Percentiles rank a stretch among this genome's conserved stretches.
phyloP scores from a whole-genome alignment of 2,888 invertebrate genomes.

The Scelioninae gen. 1 region DNA sequence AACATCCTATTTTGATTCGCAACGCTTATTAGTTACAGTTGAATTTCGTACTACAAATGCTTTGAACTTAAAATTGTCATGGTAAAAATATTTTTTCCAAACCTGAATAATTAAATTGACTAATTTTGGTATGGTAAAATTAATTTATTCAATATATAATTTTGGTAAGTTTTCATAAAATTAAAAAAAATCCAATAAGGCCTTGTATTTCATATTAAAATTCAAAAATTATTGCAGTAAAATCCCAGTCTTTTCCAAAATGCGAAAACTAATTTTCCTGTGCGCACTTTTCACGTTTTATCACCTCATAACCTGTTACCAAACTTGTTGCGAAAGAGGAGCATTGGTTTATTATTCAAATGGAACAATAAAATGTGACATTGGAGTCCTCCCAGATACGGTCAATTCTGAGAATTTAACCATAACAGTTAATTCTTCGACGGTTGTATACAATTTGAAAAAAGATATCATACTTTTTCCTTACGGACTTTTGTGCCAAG shows the following conservation, averaged over 20 bases:
- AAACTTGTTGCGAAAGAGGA: background rate
- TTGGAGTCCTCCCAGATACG: conserved; percentile 1
- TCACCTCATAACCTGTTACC: background rate
- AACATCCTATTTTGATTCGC: background rate
- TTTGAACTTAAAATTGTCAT: background rate
- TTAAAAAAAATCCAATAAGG: no score
- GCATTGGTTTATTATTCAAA: conserved; percentile 9
- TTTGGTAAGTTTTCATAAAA: no score
- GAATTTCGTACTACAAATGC: background rate
- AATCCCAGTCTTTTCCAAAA: background rate
- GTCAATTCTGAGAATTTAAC: background rate
- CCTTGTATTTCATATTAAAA: background rate
- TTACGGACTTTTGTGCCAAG: conserved; percentile 7
- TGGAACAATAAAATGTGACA: conserved; percentile 6
- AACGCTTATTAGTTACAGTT: background rate
- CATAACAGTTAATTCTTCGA: background rate
- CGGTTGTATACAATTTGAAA: background rate
- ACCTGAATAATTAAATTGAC: no score
- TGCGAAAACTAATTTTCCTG: background rate
- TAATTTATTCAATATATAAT: no score
- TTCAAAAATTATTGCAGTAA: background rate
- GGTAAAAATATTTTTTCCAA: background rate
- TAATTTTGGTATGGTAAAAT: no score
- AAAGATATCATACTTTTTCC: background rate
- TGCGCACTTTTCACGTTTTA: background rate